phyloP scores from a whole-genome alignment of 2,113 vertebrate genomes.

The Paraplagusia blochii region DNA sequence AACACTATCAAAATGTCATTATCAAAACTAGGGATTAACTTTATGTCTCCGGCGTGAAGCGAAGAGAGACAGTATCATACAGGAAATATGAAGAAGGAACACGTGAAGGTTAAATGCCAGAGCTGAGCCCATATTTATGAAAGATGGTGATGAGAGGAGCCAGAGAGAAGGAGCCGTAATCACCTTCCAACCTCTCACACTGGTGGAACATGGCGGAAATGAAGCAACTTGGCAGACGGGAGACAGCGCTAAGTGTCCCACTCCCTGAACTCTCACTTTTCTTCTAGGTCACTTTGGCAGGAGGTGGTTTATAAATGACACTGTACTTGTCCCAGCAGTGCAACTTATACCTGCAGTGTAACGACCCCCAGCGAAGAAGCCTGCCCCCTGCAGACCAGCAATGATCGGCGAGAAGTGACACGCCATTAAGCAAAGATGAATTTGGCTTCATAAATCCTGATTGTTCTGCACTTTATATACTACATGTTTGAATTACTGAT shows the following conservation, averaged over 20 bases:
- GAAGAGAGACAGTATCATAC: neutral
- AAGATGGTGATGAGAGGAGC: slow-evolving; percentile 53
- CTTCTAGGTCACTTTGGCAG: slow-evolving; percentile 58
- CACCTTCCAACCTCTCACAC: slow-evolving; percentile 20
- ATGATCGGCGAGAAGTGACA: neutral
- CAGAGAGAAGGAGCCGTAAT: slow-evolving; percentile 35
- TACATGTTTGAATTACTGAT: too few relatives aligned
- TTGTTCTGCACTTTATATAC: too few relatives aligned
- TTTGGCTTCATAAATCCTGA: neutral
- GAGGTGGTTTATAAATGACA: slow-evolving; percentile 28
- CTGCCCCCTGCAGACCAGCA: neutral
- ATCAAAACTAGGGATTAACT: too few relatives aligned
- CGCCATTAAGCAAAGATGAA: neutral
- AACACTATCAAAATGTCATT: too few relatives aligned
- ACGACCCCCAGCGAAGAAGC: neutral
- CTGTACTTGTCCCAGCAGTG: neutral
- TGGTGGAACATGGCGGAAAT: slow-evolving; percentile 45
- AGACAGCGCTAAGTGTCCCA: slow-evolving; percentile 15
- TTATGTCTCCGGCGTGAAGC: too few relatives aligned
- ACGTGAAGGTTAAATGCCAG: slow-evolving; percentile 58
- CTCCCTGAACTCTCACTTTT: slow-evolving; percentile 31
- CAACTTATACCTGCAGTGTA: neutral
- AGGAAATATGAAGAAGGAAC: slow-evolving; percentile 10
- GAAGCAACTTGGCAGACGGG: slow-evolving; percentile 26
- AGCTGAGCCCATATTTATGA: slow-evolving; percentile 40